Evolutionary conservation across 1,140 invertebrate genomes (phyloP).

Genomic region (Drosophila parvula): DNA sequence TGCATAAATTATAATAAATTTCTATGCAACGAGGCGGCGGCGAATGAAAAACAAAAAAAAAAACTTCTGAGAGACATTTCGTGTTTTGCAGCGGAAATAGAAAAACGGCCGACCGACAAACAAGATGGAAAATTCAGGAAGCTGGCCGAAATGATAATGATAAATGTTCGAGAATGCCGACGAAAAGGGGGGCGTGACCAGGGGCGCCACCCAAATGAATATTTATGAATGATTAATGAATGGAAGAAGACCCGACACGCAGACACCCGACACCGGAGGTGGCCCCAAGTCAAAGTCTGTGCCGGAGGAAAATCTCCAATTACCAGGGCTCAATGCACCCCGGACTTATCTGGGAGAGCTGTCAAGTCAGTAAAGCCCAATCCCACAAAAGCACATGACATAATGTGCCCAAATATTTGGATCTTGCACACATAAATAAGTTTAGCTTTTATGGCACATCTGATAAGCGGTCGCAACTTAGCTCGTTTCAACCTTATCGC

Average conservation of each 20-base stretch:
- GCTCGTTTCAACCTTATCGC: conserved; percentile 54
- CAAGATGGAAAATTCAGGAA: conserved; percentile 41
- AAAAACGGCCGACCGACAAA: conserved; percentile 48
- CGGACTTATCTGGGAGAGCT: conserved; percentile 27
- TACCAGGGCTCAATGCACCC: conserved; percentile 47
- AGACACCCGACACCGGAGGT: conserved; percentile 6
- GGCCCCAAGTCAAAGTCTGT: conserved; percentile 11
- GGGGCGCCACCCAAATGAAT: conserved; percentile 52
- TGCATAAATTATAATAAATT: conserved; percentile 77
- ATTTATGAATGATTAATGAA: conserved; percentile 78
- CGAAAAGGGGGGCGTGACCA: conserved; percentile 31
- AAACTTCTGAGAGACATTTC: conserved; percentile 40
- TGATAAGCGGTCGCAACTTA: conserved; percentile 52
- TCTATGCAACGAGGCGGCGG: conserved; percentile 35
- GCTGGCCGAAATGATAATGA: conserved; percentile 72
- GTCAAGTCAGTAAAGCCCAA: conserved; percentile 3
- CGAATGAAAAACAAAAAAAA: conserved; percentile 23
- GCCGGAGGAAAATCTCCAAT: conserved; percentile 42
- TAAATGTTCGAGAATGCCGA: conserved; percentile 52
- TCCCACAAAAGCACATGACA: conserved; percentile 37
- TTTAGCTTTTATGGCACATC: conserved; percentile 48
- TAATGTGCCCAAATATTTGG: conserved; percentile 66
- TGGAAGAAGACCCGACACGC: conserved; percentile 14
- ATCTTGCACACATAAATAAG: conserved; percentile 64
- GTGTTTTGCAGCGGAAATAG: conserved; percentile 61